Evolutionary conservation across 1,140 invertebrate species (phyloP), one percentile per base, ranked within the genome.

Genomic region (Cataglyphis hispanica): DNA sequence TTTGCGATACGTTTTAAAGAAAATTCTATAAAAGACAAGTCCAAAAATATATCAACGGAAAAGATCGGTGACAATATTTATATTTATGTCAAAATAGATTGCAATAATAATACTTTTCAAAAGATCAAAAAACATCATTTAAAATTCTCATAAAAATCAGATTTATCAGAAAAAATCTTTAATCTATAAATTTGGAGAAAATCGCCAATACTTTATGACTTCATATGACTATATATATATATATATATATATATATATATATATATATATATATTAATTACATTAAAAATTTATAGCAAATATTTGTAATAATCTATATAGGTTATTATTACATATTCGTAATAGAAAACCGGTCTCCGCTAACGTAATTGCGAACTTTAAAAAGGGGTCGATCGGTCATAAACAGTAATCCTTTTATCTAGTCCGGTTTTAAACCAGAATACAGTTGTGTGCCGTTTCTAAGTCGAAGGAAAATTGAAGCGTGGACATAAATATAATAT

Each of bases 341-440:
- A 19, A 43, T 80, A 27, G 43, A 80, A 31, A 31, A 74, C 77
- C 72, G 74, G 72, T 86, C 67, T 34, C 56, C 81, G 86, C 77
- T 64, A 85, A 46, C 11, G 16, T 80, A 13, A 67, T 5, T 50
- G 19, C 31, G 0, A 61, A 22, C 22, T 43, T 67, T 27, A 50
- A 81, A 85, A 81, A 40, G 13, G 27, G 84, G 84, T 85, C 84
- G 64, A 69, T 81, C 76, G 76, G 64, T 81, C 84, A 58, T 67
- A 81, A 53, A 69, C 22, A 10, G 50, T 16, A 4, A 85, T 85
- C 81, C 81, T 85, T 85, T 31, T 19, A 60, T 85, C 34, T 80
- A 78, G 40, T 85, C 76, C 84, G 64, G 84, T 81, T 85, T 53
- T 81, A 22, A 27, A 43, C 7, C 4, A 66, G 63, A 81, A 66